Evolutionary conservation across 2,113 vertebrate genomes (phyloP).

Genomic region (Psammodynastes pulverulentus): DNA sequence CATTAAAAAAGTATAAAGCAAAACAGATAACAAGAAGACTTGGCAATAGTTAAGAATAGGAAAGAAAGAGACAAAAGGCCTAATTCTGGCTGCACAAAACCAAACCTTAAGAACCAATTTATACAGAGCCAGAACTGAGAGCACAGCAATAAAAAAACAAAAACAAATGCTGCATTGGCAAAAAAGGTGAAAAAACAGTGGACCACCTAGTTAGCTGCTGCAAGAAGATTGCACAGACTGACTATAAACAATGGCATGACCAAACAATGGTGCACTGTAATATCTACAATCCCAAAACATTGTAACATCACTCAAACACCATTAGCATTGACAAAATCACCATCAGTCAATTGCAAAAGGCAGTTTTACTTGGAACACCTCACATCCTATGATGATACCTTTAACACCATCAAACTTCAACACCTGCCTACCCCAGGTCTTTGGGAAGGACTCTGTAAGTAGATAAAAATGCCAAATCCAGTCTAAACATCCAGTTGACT

Average conservation of each 20-base stretch:
- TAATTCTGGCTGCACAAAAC: neutral
- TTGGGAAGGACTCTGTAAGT: neutral
- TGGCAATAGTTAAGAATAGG: neutral
- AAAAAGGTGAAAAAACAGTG: neutral
- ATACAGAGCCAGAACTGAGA: neutral
- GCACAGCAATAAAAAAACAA: neutral
- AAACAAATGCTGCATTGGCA: neutral
- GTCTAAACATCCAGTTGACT: neutral
- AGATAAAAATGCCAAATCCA: neutral
- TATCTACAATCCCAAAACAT: neutral
- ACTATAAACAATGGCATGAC: neutral
- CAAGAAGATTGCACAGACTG: neutral
- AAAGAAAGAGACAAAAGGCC: neutral
- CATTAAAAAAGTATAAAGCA: neutral
- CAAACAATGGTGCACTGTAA: neutral
- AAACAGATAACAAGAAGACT: neutral
- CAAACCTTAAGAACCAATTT: neutral
- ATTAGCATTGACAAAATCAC: neutral
- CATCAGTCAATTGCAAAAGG: neutral
- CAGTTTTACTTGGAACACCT: neutral
- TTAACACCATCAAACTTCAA: neutral
- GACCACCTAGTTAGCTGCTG: neutral
- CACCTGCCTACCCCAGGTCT: neutral
- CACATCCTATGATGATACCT: neutral
- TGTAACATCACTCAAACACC: neutral